Evolutionary conservation across 2,113 vertebrate species (phyloP).

Genomic region (Coregonus clupeaformis): DNA sequence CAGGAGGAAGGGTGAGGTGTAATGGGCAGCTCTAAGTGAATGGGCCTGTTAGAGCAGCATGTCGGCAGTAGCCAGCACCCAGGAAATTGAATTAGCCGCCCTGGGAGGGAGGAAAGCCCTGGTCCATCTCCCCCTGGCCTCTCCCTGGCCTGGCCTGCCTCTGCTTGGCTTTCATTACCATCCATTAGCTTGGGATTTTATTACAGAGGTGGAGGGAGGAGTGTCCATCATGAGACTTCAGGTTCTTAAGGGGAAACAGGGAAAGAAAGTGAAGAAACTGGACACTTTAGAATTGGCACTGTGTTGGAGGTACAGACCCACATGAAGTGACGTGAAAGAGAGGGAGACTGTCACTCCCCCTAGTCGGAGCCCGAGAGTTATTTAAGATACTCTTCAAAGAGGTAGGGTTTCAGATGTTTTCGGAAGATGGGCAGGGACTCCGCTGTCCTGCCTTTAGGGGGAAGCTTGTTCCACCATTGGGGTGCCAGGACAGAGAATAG

Average conservation of each 20-base stretch:
- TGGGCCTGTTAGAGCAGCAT: conserved; percentile 64
- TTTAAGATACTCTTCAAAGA: no score
- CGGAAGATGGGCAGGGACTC: no score
- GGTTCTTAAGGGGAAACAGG: neutral
- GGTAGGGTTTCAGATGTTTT: no score
- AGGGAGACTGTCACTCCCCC: no score
- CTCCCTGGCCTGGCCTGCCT: neutral
- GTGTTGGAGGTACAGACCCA: neutral
- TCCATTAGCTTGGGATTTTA: conserved; percentile 34
- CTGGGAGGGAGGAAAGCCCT: conserved; percentile 24
- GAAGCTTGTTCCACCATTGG: no score
- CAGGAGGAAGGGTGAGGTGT: conserved; percentile 38
- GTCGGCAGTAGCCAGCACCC: conserved; percentile 51
- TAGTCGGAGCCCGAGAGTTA: no score
- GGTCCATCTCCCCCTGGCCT: conserved; percentile 3
- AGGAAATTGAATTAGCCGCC: conserved; percentile 71
- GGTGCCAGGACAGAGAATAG: no score
- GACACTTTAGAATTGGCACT: neutral
- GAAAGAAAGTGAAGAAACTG: neutral
- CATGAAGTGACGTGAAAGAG: neutral
- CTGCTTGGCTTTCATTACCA: conserved; percentile 7
- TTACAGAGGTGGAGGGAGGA: conserved; percentile 24
- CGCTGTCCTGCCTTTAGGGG: no score
- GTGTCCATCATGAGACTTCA: neutral
- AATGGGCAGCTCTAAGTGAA: conserved; percentile 70